Conservation (phyloP, 2,113 vertebrate species). For the Catharus fuscescens region DNA sequence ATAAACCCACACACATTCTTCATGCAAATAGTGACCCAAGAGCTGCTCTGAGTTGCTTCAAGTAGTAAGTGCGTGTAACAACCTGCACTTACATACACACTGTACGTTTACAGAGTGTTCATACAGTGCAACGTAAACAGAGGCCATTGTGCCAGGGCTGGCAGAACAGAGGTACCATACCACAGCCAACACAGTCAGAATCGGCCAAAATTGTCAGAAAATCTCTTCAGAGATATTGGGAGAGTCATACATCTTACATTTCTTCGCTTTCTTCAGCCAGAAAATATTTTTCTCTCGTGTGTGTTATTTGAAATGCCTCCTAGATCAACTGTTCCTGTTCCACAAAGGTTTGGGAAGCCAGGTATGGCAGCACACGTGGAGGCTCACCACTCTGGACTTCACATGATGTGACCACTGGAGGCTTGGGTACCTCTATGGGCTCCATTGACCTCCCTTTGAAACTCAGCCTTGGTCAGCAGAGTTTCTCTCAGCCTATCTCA, state of each 20-base stretch:
- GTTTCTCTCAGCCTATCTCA: neutral
- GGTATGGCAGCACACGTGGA: rapidly evolving
- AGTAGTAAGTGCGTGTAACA: constrained; percentile 37
- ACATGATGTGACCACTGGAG: neutral
- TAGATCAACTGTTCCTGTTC: neutral
- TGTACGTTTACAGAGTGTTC: neutral
- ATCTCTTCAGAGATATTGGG: neutral
- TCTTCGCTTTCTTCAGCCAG: neutral
- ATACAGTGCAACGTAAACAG: neutral
- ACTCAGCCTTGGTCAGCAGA: neutral
- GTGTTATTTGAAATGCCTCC: neutral
- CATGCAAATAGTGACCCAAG: constrained; percentile 67
- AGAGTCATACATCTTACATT: neutral
- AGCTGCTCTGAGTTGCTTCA: constrained; percentile 39
- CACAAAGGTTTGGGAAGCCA: neutral
- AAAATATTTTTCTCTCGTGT: neutral
- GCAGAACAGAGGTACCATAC: neutral
- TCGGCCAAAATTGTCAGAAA: neutral
- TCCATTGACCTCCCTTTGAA: neutral
- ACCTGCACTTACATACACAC: constrained; percentile 21
- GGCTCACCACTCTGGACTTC: neutral
- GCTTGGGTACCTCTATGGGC: neutral
- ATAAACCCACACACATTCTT: constrained; percentile 71
- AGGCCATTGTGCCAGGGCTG: neutral
- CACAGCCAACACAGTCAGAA: neutral